Evolutionary conservation across 1,140 invertebrate species (phyloP), one percentile per base, ranked within the genome.

Genomic region (Pogonus chalceus): DNA sequence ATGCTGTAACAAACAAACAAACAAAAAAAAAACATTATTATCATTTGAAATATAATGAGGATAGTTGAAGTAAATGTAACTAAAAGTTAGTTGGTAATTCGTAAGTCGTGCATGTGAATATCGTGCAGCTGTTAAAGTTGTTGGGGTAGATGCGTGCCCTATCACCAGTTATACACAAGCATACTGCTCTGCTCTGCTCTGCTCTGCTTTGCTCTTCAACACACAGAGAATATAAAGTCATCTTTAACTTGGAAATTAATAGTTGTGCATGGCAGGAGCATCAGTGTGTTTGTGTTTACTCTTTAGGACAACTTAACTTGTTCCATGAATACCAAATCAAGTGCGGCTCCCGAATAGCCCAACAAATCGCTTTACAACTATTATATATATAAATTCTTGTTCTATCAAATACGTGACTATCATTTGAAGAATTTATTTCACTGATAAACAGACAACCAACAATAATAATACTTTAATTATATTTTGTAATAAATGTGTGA

Each of bases 1-100:
- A 76, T 57, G 67, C 75, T 77, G 70, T 26, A 66, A 63, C 12
- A 49, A 53, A 23, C 72, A 72, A 56, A 64, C 50, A 55, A 54
- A 62, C 57, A 22, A 59, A 55, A 53, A 57, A 56, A 60, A 53
- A 35, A 52, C 35, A 21, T 22, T 46, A 23, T 48, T 53, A 20
- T 50, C n/a, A 26, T 24, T 12, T 26, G 20, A 2, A 2, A 18
- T 18, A 24, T 26, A 23, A 14, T 7, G 4, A 31, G 4, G 14
- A 31, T 14, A 31, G 26, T 31, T 4, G 26, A 31, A 7, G 26
- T 31, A 7, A 7, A 31, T 31, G 14, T 14, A 31, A 31, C 14
- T 7, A 4, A 7, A 14, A 4, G 14, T 31, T 31, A 31, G 26
- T 31, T 31, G 26, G 14, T 14, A 31, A 31, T 14, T 4, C 14